Base-by-base conservation (phyloP, 2,113 vertebrate species). In the Rhynchomys soricoides region DNA sequence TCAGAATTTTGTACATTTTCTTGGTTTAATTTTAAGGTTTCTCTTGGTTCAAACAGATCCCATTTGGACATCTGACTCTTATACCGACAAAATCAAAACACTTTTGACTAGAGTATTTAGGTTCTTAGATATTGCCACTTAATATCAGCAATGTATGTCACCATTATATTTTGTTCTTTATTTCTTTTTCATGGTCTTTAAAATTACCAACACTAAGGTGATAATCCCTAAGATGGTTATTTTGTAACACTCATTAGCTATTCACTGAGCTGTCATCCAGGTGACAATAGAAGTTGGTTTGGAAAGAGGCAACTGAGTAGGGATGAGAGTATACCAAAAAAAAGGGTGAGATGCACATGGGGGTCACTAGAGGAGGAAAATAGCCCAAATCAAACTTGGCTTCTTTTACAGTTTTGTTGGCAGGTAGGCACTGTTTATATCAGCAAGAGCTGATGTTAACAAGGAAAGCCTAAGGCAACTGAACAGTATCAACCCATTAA, bases 401-500 rank as follows among this genome's bases (percentile, higher is more conserved):
- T 93, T 95, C 82, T 40, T 81, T 81, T 43, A 87, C 13, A 82
- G 16, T 78, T 74, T 57, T 88, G 3, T 57, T 96, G 73, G 78
- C 90, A 94, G 24, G 10, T 37, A 96, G 45, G 21, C 7, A n/a
- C 45, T 82, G 19, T 86, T 91, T 93, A 74, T 86, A 78, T 52
- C 66, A 95, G 12, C 26, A 95, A 91, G 59, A 55, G 26, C 29
- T 86, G n/a, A 19, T 93, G 29, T 96, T 94, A 94, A 89, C 19
- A 94, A 86, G 43, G 48, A 96, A n/a, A 91, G 21, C 37, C 5
- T 92, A 90, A 78, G 34, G 40, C 48, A 78, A 93, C 26, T 45
- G 9, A 93, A 87, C 24, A 91, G 81, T 94, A 55, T 3, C 77
- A 96, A 94, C 7, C 22, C 13, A 92, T 75, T 86, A 97, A 90